These are phyloP conservation scores for Sciurus niger DNA, from an alignment of 2,113 vertebrate genomes.

Conservation along the genomic window DNA sequence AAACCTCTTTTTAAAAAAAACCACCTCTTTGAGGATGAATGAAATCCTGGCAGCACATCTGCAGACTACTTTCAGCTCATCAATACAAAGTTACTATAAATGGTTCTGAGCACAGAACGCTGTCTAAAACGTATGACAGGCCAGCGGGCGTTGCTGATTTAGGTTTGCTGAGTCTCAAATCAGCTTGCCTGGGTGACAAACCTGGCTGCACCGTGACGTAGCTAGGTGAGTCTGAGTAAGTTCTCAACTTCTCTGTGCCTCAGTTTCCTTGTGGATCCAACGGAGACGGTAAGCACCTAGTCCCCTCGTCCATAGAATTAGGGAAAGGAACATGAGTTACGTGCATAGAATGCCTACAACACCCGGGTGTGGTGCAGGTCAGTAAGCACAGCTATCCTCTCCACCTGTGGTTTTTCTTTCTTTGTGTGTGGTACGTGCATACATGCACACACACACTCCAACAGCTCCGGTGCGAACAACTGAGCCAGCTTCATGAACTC, in stretches of 20 bases:
- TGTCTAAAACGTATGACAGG: slow-evolving; percentile 29
- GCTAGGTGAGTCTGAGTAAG: neutral
- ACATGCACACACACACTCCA: neutral
- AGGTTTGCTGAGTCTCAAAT: neutral
- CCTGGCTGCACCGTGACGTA: neutral
- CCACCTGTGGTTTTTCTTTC: neutral
- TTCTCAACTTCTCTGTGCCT: slow-evolving; percentile 4
- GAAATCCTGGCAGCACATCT: slow-evolving; percentile 67
- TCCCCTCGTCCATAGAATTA: neutral
- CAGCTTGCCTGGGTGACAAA: neutral
- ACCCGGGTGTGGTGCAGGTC: neutral
- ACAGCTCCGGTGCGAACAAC: neutral
- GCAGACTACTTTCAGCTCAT: slow-evolving; percentile 58
- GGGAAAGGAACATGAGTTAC: neutral
- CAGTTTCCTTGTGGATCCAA: neutral
- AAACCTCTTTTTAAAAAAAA: neutral
- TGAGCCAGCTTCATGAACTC: neutral
- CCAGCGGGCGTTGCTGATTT: neutral
- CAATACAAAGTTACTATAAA: slow-evolving; percentile 76
- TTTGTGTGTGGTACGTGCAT: neutral
- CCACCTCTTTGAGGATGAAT: slow-evolving; percentile 75
- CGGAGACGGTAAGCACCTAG: neutral
- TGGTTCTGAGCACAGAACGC: slow-evolving; percentile 45
- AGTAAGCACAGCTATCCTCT: neutral
- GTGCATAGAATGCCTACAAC: neutral